Evolutionary conservation across 2,888 invertebrate genomes (phyloP).

Genomic region (Cerastoderma edule): DNA sequence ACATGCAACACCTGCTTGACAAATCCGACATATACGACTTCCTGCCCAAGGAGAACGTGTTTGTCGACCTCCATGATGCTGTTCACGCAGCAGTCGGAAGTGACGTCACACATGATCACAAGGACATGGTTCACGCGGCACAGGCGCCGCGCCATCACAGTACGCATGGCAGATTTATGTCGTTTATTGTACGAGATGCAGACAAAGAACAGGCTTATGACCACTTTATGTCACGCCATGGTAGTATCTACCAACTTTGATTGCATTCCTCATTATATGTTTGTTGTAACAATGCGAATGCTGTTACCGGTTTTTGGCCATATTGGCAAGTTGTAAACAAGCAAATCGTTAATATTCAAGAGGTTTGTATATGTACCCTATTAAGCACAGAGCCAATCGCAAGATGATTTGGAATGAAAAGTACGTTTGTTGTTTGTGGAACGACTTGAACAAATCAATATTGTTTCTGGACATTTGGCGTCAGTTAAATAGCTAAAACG

Average conservation of each 20-base stretch:
- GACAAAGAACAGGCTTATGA: constrained; percentile 20
- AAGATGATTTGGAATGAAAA: too few species aligned
- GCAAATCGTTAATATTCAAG: too few species aligned
- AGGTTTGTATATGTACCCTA: too few species aligned
- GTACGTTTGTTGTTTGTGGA: too few species aligned
- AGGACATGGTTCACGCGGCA: constrained; percentile 5
- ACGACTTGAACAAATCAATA: too few species aligned
- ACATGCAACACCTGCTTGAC: constrained; percentile 63
- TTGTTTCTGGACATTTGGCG: too few species aligned
- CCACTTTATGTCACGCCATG: constrained; percentile 25
- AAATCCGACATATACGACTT: constrained; percentile 64
- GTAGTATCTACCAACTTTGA: constrained; percentile 30
- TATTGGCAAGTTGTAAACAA: too few species aligned
- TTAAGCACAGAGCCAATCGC: too few species aligned
- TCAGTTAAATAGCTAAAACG: too few species aligned
- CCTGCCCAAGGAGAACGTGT: constrained; percentile 59
- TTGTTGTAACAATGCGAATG: too few species aligned
- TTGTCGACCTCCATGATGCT: constrained; percentile 69
- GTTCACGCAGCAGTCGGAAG: constrained; percentile 45
- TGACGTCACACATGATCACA: constrained; percentile 1
- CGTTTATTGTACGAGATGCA: constrained; percentile 3
- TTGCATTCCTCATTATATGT: too few species aligned
- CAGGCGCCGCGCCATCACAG: constrained; percentile 2
- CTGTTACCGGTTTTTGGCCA: too few species aligned
- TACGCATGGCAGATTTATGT: constrained; percentile 15